A percentile compares a stretch with the other conserved stretches of the same genome.
phyloP scores from a whole-genome alignment of 2,797 vertebrate species.

The Syngnathus acus region DNA sequence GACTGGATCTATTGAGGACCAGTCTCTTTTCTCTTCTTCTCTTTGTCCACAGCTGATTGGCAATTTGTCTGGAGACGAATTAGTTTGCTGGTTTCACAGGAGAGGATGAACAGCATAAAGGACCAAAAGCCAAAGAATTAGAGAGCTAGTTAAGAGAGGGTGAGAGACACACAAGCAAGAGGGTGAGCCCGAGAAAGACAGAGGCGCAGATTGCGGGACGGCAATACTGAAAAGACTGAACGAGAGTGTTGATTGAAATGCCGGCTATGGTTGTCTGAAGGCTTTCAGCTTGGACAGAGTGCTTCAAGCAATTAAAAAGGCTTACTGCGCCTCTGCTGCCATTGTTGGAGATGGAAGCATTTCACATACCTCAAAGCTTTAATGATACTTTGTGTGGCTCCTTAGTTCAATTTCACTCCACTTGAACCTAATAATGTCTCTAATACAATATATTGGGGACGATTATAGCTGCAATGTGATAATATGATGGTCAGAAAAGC shows the following conservation, averaged over 20 bases:
- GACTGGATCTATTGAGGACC: slow-evolving; percentile 55
- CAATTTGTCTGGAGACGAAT: slow-evolving; percentile 71
- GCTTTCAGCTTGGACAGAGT: slow-evolving; percentile 28
- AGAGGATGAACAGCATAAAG: slow-evolving; percentile 56
- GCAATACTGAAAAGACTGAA: slow-evolving; percentile 37
- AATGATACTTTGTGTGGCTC: slow-evolving; percentile 21
- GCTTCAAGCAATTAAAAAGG: slow-evolving; percentile 54
- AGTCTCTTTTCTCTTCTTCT: slow-evolving; percentile 49
- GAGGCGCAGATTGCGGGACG: slow-evolving; percentile 32
- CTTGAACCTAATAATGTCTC: slow-evolving; percentile 9
- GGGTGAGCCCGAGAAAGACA: slow-evolving; percentile 22
- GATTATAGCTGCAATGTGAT: slow-evolving; percentile 5
- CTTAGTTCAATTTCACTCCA: slow-evolving; percentile 23
- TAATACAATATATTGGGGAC: slow-evolving; percentile 8
- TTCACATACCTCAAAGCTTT: slow-evolving; percentile 29
- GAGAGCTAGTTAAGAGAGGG: slow-evolving; percentile 51
- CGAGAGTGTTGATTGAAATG: slow-evolving; percentile 43
- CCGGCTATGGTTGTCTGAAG: slow-evolving; percentile 38
- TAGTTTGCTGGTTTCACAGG: slow-evolving; percentile 62
- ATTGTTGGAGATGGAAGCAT: slow-evolving; percentile 32
- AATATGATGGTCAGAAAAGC: not conserved
- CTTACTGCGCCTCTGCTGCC: slow-evolving; percentile 30
- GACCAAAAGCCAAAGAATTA: slow-evolving; percentile 52
- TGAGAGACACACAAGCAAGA: slow-evolving; percentile 25
- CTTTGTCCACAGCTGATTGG: slow-evolving; percentile 67